Evolutionary conservation across 2,797 vertebrate species (phyloP), one percentile per base, ranked within the genome.

Genomic region (Crypturellus tataupa): DNA sequence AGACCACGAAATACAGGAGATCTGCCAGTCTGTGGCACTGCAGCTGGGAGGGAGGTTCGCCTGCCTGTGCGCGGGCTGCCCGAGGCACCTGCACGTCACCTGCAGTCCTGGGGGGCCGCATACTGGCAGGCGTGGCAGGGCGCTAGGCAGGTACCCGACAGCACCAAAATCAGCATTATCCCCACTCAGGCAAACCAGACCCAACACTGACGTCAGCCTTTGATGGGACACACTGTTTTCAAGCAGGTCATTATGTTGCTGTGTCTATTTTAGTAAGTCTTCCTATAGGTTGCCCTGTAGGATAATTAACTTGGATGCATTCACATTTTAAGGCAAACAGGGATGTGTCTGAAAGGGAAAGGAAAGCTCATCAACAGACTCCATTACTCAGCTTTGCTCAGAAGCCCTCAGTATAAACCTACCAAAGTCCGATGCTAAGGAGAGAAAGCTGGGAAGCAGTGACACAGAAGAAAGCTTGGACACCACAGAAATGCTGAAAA

Each of bases 321-420:
- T 76, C 27, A 21, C 63, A 55, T 3, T 3, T 59, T 62, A 69
- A 58, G 40, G 56, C 25, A n/a, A 65, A 35, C 1, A 1, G 25
- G 25, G 40, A 56, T 15, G 20, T 31, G 31, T 49, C 27, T 81
- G 75, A 87, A 87, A 92, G n/a, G 42, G 40, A 90, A 37, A 89
- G 25, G 35, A 46, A 7, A 62, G 31, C 35, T 42, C 13, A 31
- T 42, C 25, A 59, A 79, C 40, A 2, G 8, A 62, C 14, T 33
- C 63, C n/a, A 10, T 1, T 0, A 7, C 31, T 44, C 1, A 44
- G 10, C 19, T 75, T 12, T 1, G 9, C 24, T 23, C 55, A 76
- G 65, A 89, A 82, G 5, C 33, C 47, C 25, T 55, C 60, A 35
- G 67, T 7, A 73, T 18, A 79, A 73, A 76, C 19, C 60, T 39